Base-by-base conservation (phyloP, 2,888 invertebrate genomes). In the Cetonia aurata region DNA sequence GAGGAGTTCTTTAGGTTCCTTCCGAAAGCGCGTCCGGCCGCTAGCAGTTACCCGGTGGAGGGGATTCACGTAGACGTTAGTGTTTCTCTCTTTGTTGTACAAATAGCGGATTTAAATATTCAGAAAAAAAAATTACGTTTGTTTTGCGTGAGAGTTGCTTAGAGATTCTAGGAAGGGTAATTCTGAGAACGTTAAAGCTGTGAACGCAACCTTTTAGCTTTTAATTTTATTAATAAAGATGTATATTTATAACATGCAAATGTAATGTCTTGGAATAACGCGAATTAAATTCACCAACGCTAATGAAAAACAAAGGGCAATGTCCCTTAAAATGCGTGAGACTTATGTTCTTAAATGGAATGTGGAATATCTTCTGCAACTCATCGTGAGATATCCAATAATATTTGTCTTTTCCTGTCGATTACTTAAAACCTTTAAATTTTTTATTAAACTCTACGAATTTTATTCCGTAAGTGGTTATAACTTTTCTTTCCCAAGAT, bases 1-100 rank as follows among this genome's bases (percentile, higher is more conserved):
- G 93, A 93, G 80, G 94, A 94, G 84, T 93, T 94, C 85, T 94
- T 93, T 86, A 88, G 93, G 78, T 93, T 87, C 82, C 89, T 93
- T 82, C 93, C 93, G 69, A 91, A 91, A 82, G 89, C 88, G 75
- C 88, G 88, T 74, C 91, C 92, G 8, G 89, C 89, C 74, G 90
- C 92, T 79, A 89, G 89, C 81, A 91, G 91, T 73, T 93, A 92
- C 84, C 87, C 88, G 79, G 86, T 91, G 66, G 91, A 91, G 67
- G 92, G 91, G 48, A 87, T 91, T 75, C 87, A 88, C 84, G 90
- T 92, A 62, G 91, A 91, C 79, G 91, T 91, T 83, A 90, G 91
- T 89, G 19, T 37, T 53, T 25, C 25, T 3, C 25, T n/a, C n/a
- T n/a, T n/a, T n/a, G n/a, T n/a, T 25, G 25, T 25, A 25, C 4